phyloP scores from a whole-genome alignment of 2,797 vertebrate species.

The Lepilemur ruficaudatus region DNA sequence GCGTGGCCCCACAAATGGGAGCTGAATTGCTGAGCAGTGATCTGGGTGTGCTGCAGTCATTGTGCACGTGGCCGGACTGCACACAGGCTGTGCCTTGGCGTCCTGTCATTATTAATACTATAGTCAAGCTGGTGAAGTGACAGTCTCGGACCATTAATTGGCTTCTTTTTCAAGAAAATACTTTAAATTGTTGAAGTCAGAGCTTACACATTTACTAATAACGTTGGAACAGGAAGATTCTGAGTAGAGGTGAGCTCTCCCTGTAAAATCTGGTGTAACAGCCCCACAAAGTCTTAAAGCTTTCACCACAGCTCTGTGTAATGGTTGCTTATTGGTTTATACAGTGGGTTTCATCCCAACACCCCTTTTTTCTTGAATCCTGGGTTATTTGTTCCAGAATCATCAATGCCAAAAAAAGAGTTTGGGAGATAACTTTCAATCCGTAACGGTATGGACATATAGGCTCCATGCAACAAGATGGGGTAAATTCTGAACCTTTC shows the following conservation, averaged over 20 bases:
- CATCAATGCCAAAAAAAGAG: not conserved
- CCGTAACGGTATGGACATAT: not conserved
- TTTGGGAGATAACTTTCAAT: not conserved
- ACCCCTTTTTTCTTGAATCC: not conserved
- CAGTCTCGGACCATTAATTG: not conserved
- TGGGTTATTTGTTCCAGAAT: not conserved
- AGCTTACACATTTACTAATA: not conserved
- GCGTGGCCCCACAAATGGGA: not conserved
- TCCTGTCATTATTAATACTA: not conserved
- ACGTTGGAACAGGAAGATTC: not conserved
- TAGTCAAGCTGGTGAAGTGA: not conserved
- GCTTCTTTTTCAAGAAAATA: not conserved
- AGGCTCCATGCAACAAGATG: not conserved
- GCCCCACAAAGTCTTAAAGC: not conserved
- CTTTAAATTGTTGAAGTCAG: not conserved
- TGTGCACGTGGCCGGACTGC: rapidly evolving
- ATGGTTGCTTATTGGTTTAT: not conserved
- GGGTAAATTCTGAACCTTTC: not conserved
- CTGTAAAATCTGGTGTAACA: not conserved
- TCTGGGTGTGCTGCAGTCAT: not conserved
- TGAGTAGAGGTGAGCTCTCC: not conserved
- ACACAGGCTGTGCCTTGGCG: rapidly evolving
- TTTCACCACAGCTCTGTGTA: not conserved
- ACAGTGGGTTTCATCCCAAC: not conserved
- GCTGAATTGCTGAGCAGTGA: not conserved